Conservation (phyloP, 2,888 invertebrate genomes). For the Phorcus lineatus region DNA sequence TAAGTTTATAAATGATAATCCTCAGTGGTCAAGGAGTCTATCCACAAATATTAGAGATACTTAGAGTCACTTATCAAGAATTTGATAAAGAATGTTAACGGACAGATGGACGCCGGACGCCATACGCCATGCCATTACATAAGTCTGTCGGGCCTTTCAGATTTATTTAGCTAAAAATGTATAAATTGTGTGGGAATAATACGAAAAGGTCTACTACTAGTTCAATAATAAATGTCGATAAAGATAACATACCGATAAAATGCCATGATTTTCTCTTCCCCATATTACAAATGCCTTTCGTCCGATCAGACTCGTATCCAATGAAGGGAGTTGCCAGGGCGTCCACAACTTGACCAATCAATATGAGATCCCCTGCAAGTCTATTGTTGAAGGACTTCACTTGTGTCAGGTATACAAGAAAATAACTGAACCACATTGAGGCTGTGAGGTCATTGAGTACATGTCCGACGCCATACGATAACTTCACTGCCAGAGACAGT, state of each 20-base stretch:
- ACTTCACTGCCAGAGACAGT: slow-evolving; percentile 44
- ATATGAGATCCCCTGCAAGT: slow-evolving; percentile 77
- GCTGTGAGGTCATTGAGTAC: slow-evolving; percentile 94
- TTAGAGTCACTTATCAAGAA: too few species aligned
- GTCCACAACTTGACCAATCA: slow-evolving; percentile 89
- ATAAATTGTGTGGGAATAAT: too few species aligned
- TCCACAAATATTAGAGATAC: too few species aligned
- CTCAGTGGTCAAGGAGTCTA: too few species aligned
- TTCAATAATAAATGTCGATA: too few species aligned
- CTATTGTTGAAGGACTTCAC: slow-evolving; percentile 75
- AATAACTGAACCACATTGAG: slow-evolving; percentile 95
- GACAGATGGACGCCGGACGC: too few species aligned
- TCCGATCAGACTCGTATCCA: slow-evolving; percentile 88
- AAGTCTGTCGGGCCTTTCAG: too few species aligned
- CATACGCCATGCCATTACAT: too few species aligned
- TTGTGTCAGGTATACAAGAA: slow-evolving; percentile 86
- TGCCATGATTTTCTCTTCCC: slow-evolving; percentile 93
- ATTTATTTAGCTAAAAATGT: too few species aligned
- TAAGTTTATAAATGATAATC: too few species aligned
- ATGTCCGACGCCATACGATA: slow-evolving; percentile 84
- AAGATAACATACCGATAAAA: slow-evolving; percentile 82
- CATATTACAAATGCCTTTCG: slow-evolving; percentile 80
- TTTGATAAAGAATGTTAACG: too few species aligned
- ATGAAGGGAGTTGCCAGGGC: slow-evolving; percentile 91
- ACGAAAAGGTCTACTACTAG: too few species aligned